A percentile compares a stretch with the other conserved stretches of the same genome.
Conservation (phyloP, 1,140 invertebrate species). For the Eupeodes corollae region DNA sequence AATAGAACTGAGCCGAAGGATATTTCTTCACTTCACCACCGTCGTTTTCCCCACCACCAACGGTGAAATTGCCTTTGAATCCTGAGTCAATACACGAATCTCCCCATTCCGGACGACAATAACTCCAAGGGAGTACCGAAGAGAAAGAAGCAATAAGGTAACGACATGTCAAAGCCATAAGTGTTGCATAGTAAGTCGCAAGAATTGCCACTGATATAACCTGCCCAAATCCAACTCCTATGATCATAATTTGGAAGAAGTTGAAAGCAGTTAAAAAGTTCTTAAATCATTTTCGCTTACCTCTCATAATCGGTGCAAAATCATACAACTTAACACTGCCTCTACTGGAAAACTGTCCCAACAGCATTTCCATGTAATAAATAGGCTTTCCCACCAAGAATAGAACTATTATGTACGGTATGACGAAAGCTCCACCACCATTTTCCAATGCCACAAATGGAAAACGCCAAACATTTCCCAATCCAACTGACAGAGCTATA, state of each 20-base stretch:
- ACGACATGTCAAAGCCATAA: slow-evolving; percentile 62
- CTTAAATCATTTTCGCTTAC: slow-evolving; percentile 22
- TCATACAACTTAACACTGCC: slow-evolving; percentile 45
- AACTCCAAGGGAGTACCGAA: slow-evolving; percentile 48
- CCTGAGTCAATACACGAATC: slow-evolving; percentile 22
- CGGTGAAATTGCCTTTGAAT: not conserved
- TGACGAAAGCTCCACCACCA: slow-evolving; percentile 62
- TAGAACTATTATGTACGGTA: slow-evolving; percentile 74
- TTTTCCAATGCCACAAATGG: slow-evolving; percentile 76
- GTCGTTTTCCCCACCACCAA: slow-evolving; percentile 1
- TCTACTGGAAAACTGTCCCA: slow-evolving; percentile 52
- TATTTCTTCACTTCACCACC: slow-evolving; percentile 15
- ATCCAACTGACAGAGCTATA: slow-evolving; percentile 76
- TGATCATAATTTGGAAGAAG: not conserved
- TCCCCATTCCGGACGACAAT: slow-evolving; percentile 48
- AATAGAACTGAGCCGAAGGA: slow-evolving; percentile 49
- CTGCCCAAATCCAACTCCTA: slow-evolving; percentile 70
- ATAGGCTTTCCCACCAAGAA: slow-evolving; percentile 63
- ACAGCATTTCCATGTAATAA: slow-evolving; percentile 64
- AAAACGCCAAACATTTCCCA: slow-evolving; percentile 58
- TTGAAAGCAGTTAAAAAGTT: no score
- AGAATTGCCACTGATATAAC: slow-evolving; percentile 57
- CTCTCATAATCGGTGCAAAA: slow-evolving; percentile 40
- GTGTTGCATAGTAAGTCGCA: slow-evolving; percentile 61
- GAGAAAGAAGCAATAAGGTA: slow-evolving; percentile 54